Percentiles rank a stretch among this genome's conserved stretches.
Evolutionary conservation across 2,113 vertebrate genomes (phyloP).

Genomic region (Lampris incognitus): DNA sequence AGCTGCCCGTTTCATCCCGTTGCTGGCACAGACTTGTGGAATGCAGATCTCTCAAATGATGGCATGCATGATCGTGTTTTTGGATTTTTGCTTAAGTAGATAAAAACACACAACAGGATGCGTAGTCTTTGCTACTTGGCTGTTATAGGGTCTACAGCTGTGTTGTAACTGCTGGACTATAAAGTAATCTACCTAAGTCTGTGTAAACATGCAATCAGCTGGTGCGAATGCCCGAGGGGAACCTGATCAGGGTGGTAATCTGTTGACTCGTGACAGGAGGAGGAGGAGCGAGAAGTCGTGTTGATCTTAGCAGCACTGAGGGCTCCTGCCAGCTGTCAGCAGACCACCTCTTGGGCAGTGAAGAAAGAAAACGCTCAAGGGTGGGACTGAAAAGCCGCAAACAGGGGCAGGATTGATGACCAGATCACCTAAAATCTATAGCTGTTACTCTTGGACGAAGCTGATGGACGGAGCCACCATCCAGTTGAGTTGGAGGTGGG

Average conservation of each 20-base stretch:
- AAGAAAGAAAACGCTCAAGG: slow-evolving; percentile 6
- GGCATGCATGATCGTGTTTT: slow-evolving; percentile 22
- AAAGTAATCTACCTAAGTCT: slow-evolving; percentile 3
- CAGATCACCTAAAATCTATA: slow-evolving; percentile 1
- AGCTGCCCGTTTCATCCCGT: neutral
- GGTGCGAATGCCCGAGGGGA: slow-evolving; percentile 9
- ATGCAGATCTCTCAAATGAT: neutral
- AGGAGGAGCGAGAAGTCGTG: slow-evolving; percentile 27
- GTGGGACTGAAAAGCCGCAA: neutral
- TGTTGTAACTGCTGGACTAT: slow-evolving; percentile 6
- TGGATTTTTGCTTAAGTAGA: neutral
- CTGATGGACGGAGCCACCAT: slow-evolving; percentile 31
- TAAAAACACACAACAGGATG: neutral
- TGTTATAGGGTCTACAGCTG: slow-evolving; percentile 14
- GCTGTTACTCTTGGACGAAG: neutral
- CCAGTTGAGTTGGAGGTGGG: neutral
- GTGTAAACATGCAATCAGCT: slow-evolving; percentile 20
- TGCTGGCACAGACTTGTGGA: slow-evolving; percentile 25
- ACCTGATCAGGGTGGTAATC: slow-evolving; percentile 43
- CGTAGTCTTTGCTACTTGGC: neutral
- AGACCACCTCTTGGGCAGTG: slow-evolving; percentile 39
- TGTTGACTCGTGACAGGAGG: slow-evolving; percentile 26
- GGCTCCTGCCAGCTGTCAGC: slow-evolving; percentile 51
- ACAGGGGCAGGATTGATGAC: neutral
- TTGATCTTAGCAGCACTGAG: slow-evolving; percentile 28